phyloP scores from a whole-genome alignment of 2,113 vertebrate species.

The Scopus umbretta region DNA sequence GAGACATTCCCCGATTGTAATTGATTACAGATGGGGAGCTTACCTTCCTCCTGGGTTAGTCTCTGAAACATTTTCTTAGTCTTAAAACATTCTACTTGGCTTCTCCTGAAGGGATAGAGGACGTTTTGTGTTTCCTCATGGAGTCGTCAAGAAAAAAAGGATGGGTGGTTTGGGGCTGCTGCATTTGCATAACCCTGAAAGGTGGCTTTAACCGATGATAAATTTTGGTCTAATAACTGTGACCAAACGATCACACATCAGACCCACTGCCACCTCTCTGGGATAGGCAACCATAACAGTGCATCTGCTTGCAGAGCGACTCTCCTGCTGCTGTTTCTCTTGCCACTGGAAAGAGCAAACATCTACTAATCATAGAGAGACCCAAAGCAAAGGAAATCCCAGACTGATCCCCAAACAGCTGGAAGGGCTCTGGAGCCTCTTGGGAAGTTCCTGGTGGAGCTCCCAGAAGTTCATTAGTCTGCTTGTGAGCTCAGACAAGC shows the following conservation, averaged over 20 bases:
- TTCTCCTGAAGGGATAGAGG: background rate
- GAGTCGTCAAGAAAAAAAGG: background rate
- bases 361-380: background rate
- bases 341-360: background rate
- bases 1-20: background rate
- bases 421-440: background rate
- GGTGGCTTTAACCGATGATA: conserved; percentile 14
- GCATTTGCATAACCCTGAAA: conserved; percentile 42
- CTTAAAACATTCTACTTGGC: background rate
- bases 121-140: background rate
- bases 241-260: background rate
- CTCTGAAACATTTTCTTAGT: background rate
- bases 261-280: background rate
- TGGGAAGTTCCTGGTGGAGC: background rate
- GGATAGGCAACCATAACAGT: background rate
- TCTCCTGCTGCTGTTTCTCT: background rate
- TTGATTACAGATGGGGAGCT: conserved; percentile 2
- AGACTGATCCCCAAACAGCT: background rate
- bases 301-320: background rate
- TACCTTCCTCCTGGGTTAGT: background rate
- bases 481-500: background rate
- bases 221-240: conserved; percentile 49
- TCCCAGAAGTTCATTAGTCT: background rate
- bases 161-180: background rate
- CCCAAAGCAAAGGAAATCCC: background rate